Base-by-base conservation (phyloP, 2,797 vertebrate genomes). In the Enteromius trimaculatus region DNA sequence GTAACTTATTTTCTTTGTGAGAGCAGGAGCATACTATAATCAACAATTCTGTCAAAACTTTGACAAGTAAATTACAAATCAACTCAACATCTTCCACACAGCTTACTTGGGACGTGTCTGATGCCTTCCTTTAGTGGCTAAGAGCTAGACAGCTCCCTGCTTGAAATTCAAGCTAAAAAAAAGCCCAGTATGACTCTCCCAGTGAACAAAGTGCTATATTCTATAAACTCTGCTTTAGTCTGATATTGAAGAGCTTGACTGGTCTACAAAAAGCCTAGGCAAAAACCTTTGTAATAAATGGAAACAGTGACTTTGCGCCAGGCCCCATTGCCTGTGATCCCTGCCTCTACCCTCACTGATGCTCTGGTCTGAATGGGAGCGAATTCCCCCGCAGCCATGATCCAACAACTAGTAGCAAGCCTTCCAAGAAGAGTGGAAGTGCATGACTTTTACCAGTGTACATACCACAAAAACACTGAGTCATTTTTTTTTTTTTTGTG, bases 41-140 rank as follows among this genome's bases (percentile, higher is more conserved):
- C 55, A 85, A 85, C 78, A 49, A 7, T n/a, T 77, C 44, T 72
- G 66, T 60, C 53, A 29, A 79, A 68, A 55, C 31, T 2, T 44
- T 77, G 39, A 62, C 75, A 31, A 77, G 58, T 77, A 39, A 64
- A 37, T 23, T 60, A 47, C 62, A 53, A 49, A 29, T 75, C 23
- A 37, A 66, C 75, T 51, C 3, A 31, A 19, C 34, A 19, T 13
- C 53, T 71, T 84, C 29, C 42, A 37, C 21, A 17, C 21, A 77
- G 53, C 39, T 37, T 49, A 29, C 6, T 51, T 62, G 26, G 77
- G 42, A 68, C 7, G 0, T 51, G 53, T 64, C 51, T 21, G 34
- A 21, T 51, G 17, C 16, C 13, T 23, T 55, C 49, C 13, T 23
- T 17, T 17, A 21, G 42, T 51, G 75, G 68, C 55, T 83, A 47